Conservation (phyloP, 2,888 invertebrate species). For the Tinea pellionella region DNA sequence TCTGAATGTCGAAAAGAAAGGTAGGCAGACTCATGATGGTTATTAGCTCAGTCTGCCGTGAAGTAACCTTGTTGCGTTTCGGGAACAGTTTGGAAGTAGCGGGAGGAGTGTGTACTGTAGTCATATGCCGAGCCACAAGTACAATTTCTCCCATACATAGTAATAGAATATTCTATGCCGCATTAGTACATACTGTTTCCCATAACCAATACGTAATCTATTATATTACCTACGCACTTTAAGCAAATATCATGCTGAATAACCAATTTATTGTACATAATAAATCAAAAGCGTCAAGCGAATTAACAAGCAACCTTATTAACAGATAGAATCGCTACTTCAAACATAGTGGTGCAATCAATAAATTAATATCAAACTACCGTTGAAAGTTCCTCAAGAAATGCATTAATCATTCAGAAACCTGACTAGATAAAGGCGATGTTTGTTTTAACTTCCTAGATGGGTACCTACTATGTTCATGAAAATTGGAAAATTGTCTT, state of each 20-base stretch:
- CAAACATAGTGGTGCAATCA: conserved; percentile 21
- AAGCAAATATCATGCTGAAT: conserved; percentile 11
- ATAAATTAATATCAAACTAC: conserved; percentile 25
- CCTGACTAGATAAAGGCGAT: conserved; percentile 23
- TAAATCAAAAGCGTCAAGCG: conserved; percentile 10
- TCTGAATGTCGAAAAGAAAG: too few species aligned
- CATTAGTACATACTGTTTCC: not conserved
- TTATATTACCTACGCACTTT: conserved; percentile 10
- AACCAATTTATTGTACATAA: conserved; percentile 11
- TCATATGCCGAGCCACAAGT: too few species aligned
- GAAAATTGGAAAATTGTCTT: conserved; percentile 5
- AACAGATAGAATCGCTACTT: conserved; percentile 15
- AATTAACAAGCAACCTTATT: conserved; percentile 10
- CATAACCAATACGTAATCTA: conserved; percentile 4
- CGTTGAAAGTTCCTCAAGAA: conserved; percentile 24
- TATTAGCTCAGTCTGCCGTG: too few species aligned
- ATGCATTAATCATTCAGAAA: conserved; percentile 33
- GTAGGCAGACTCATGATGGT: too few species aligned
- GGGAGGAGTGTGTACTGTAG: too few species aligned
- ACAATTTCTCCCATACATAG: too few species aligned
- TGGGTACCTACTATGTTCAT: not conserved
- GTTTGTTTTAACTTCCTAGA: conserved; percentile 34
- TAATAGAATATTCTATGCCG: conserved; percentile 1
- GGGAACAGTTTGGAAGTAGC: too few species aligned
- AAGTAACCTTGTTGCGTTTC: too few species aligned